Evolutionary conservation across 2,797 vertebrate species (phyloP), one percentile per base, ranked within the genome.

Genomic region (Staurois parvus): DNA sequence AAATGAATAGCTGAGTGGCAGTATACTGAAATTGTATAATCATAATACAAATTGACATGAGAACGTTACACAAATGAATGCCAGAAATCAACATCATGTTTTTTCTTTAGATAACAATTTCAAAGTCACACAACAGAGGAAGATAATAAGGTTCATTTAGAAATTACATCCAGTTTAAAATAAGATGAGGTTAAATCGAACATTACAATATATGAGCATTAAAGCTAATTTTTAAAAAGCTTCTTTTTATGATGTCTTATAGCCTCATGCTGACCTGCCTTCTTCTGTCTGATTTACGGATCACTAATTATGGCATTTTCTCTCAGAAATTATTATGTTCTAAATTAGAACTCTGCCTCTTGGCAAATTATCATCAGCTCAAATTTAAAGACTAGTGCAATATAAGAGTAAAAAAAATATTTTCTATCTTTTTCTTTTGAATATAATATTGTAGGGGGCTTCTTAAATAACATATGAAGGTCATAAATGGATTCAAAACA

Each of bases 271-370:
- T 85, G 77, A 56, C 42, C 70, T 68, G 56, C 77, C 87, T 83
- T 87, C 68, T 89, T 48, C 87, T 69, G 85, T 74, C 78, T 85
- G 85, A 88, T 80, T 93, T 88, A 90, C 64, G 87, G 92, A 90
- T 92, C 92, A 91, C 88, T 93, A 93, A 93, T 91, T 91, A 94
- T 94, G 93, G 92, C 93, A 93, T 94, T 94, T 94, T 86, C 90
- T 84, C 86, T 91, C 91, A 92, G 91, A 82, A 91, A 84, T 89
- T 82, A 91, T 90, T 81, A 91, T 90, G 89, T 86, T 88, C 90
- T 88, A 92, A 91, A 94, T 94, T 92, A 91, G 90, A 89, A 88
- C 89, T 87, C 72, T 85, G 91, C 92, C 93, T 92, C 87, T 89
- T 87, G 91, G 93, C 92, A 88, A 92, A 90, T 90, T 90, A 91